phyloP scores from a whole-genome alignment of 2,888 invertebrate species.

The Gymnocheta viridis region DNA sequence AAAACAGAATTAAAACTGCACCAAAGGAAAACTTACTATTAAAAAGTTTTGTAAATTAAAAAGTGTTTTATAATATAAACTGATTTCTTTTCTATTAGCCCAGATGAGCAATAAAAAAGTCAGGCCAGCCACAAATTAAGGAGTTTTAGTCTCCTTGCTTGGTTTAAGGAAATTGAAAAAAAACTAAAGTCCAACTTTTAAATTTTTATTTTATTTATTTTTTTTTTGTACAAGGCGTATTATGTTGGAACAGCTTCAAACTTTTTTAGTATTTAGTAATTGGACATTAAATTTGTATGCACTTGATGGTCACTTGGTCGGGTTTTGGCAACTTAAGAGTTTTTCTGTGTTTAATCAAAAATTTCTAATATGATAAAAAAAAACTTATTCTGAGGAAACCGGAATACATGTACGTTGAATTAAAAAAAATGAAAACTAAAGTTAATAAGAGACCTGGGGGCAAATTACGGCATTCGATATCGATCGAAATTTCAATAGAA shows the following conservation, averaged over 20 bases:
- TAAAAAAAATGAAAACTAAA: too few relatives aligned
- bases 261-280: neutral
- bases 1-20: conserved; percentile 9
- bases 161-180: neutral
- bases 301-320: conserved; percentile 29
- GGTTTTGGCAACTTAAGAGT: neutral
- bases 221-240: conserved; percentile 6
- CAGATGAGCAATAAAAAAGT: conserved; percentile 10
- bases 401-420: too few relatives aligned
- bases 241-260: conserved; percentile 9
- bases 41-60: conserved; percentile 4
- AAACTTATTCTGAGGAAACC: neutral
- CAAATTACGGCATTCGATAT: too few relatives aligned
- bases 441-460: too few relatives aligned
- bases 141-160: neutral
- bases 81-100: neutral
- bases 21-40: neutral
- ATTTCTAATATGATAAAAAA: neutral
- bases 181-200: neutral
- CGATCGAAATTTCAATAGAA: too few relatives aligned
- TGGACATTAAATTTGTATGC: conserved; percentile 52
- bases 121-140: conserved; percentile 35
- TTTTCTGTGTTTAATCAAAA: neutral
- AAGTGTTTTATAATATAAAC: neutral
- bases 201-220: neutral